Percentiles rank a stretch among this genome's conserved stretches.
Evolutionary conservation across 2,888 invertebrate genomes (phyloP).

Genomic region (Xestia ashworthii): DNA sequence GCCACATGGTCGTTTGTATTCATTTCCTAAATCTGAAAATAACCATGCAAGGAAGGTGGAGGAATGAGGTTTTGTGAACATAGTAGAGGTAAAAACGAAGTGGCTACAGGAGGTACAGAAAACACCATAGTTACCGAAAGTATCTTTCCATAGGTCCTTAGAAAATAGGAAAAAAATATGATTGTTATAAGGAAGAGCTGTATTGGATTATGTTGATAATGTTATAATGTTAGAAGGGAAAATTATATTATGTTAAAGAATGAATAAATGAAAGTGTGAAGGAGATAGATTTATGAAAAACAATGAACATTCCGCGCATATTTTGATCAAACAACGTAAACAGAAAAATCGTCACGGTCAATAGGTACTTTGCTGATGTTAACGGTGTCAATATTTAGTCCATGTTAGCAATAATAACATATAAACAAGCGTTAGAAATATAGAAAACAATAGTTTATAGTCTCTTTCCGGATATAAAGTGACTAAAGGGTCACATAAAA

Average conservation of each 20-base stretch:
- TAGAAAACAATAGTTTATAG: background rate
- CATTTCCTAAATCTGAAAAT: background rate
- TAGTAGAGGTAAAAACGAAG: background rate
- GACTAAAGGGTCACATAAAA: background rate
- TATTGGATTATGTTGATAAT: background rate
- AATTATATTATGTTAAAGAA: background rate
- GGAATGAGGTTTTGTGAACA: background rate
- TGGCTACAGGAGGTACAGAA: background rate
- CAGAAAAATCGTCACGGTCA: background rate
- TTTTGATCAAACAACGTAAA: background rate
- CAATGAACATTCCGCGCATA: background rate
- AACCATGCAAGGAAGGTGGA: background rate
- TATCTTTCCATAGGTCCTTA: background rate
- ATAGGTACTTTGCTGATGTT: background rate
- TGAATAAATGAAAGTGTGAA: background rate
- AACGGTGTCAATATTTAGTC: background rate
- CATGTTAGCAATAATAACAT: background rate
- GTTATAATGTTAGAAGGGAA: background rate
- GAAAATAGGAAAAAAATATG: background rate
- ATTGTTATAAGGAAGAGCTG: background rate
- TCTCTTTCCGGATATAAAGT: background rate
- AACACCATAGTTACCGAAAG: background rate
- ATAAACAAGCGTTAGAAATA: background rate
- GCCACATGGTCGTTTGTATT: background rate
- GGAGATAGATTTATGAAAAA: conserved; percentile 4